A percentile compares a stretch with the other conserved stretches of the same genome.
phyloP scores from a whole-genome alignment of 2,888 invertebrate species.

The Diadromus collaris region DNA sequence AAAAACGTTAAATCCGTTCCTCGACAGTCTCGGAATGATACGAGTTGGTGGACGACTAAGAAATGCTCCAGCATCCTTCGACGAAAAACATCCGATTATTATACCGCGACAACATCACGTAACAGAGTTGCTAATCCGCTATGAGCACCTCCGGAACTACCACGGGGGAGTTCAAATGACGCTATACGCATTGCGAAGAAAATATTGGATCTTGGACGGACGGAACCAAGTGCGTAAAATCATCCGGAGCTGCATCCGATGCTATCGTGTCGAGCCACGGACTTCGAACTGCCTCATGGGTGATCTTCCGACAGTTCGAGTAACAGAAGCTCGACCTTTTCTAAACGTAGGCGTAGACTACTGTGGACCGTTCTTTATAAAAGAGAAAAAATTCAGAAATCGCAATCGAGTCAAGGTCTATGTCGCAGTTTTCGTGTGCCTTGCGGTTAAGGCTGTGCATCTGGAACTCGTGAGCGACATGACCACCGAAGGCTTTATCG shows the following conservation, averaged over 20 bases:
- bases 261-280: constrained; percentile 52
- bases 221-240: constrained; percentile 37
- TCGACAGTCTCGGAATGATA: constrained; percentile 60
- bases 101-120: constrained; percentile 62
- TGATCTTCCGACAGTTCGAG: constrained; percentile 65
- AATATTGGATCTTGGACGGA: constrained; percentile 43
- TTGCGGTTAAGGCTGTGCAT: constrained; percentile 19
- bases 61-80: constrained; percentile 48
- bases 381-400: not conserved
- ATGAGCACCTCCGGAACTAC: constrained; percentile 57
- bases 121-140: constrained; percentile 63
- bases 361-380: not conserved
- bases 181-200: constrained; percentile 44
- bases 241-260: constrained; percentile 55
- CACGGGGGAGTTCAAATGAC: constrained; percentile 64
- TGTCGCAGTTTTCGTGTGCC: not conserved
- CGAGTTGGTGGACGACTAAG: constrained; percentile 65
- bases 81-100: constrained; percentile 61
- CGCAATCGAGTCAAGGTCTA: not conserved
- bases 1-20: constrained; percentile 58
- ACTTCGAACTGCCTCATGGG: constrained; percentile 65
- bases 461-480: constrained; percentile 14
- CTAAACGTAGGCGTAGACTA: not conserved
- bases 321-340: constrained; percentile 64
- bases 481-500: constrained; percentile 11